These are phyloP conservation scores for Hirtodrosophila confusa DNA, from an alignment of 2,888 invertebrate species.

Conservation along the genomic window DNA sequence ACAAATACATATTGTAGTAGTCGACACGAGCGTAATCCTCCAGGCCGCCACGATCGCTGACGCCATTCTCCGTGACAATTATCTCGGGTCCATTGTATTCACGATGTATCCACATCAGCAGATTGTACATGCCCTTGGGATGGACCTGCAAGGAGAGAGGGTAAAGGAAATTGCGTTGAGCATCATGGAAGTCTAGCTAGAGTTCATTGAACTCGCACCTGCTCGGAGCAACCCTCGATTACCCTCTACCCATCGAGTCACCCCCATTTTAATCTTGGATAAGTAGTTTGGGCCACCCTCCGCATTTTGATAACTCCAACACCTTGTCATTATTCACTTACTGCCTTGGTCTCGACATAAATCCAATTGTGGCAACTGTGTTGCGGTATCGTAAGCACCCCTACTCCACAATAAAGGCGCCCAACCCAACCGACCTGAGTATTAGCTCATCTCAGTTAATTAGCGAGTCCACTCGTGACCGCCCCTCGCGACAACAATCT, in stretches of 20 bases:
- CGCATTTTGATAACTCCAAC: slow-evolving; percentile 8
- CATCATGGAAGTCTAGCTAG: slow-evolving; percentile 3
- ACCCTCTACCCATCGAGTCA: slow-evolving; percentile 27
- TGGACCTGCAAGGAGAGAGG: slow-evolving; percentile 85
- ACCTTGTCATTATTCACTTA: slow-evolving; percentile 63
- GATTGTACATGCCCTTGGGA: slow-evolving; percentile 88
- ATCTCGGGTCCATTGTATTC: slow-evolving; percentile 86
- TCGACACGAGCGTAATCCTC: slow-evolving; percentile 85
- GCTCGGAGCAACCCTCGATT: slow-evolving; percentile 40
- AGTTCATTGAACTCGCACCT: slow-evolving; percentile 58
- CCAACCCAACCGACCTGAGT: slow-evolving; percentile 18
- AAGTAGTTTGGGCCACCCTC: slow-evolving; percentile 53
- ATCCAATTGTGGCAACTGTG: slow-evolving; percentile 45
- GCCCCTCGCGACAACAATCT: slow-evolving; percentile 18
- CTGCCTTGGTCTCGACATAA: slow-evolving; percentile 29
- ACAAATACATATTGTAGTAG: slow-evolving; percentile 85
- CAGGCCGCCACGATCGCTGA: slow-evolving; percentile 85
- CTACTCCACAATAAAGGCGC: slow-evolving; percentile 9
- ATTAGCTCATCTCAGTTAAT: slow-evolving; percentile 52
- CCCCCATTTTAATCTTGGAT: slow-evolving; percentile 61
- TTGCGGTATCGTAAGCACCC: slow-evolving; percentile 19
- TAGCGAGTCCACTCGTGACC: slow-evolving; percentile 47
- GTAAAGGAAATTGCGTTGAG: background rate
- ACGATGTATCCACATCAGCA: slow-evolving; percentile 87
- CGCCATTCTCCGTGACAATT: slow-evolving; percentile 87